phyloP scores from a whole-genome alignment of 2,888 invertebrate species.

The Lepidocyrtinus sp. region DNA sequence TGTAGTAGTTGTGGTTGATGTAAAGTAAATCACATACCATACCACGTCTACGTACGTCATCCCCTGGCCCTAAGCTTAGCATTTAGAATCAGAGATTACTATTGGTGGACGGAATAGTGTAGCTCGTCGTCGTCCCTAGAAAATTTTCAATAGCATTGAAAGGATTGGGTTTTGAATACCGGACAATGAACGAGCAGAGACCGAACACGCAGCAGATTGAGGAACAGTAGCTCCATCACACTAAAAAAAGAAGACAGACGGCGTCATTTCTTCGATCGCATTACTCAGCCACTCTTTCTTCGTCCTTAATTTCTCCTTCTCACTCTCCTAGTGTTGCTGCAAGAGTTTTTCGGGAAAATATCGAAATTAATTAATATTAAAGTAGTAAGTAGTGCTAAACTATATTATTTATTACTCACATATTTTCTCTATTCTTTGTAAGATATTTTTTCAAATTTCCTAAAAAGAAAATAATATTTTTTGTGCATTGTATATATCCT shows the following conservation, averaged over 20 bases:
- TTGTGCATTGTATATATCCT: neutral
- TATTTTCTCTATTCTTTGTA: neutral
- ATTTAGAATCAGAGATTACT: too few relatives aligned
- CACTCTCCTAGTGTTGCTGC: slow-evolving; percentile 17
- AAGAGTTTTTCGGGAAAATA: slow-evolving; percentile 5
- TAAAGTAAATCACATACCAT: too few relatives aligned
- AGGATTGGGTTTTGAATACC: slow-evolving; percentile 10
- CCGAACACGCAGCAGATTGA: slow-evolving; percentile 47
- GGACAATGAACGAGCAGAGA: slow-evolving; percentile 26
- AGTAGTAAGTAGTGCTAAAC: too few relatives aligned
- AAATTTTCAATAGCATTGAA: too few relatives aligned
- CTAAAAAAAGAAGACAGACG: slow-evolving; percentile 48
- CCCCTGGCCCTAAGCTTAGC: too few relatives aligned
- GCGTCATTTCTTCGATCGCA: slow-evolving; percentile 60
- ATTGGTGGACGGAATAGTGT: too few relatives aligned
- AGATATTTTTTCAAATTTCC: neutral
- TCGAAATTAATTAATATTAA: slow-evolving; percentile 5
- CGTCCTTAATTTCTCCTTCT: slow-evolving; percentile 49
- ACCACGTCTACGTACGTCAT: too few relatives aligned
- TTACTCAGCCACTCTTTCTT: slow-evolving; percentile 15
- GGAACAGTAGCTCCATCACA: slow-evolving; percentile 46
- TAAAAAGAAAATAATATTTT: slow-evolving; percentile 12
- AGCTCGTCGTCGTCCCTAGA: too few relatives aligned
- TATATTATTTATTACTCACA: neutral
- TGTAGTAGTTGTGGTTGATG: too few relatives aligned